Base-by-base conservation (phyloP, 2,113 vertebrate species). In the Hylia prasina region DNA sequence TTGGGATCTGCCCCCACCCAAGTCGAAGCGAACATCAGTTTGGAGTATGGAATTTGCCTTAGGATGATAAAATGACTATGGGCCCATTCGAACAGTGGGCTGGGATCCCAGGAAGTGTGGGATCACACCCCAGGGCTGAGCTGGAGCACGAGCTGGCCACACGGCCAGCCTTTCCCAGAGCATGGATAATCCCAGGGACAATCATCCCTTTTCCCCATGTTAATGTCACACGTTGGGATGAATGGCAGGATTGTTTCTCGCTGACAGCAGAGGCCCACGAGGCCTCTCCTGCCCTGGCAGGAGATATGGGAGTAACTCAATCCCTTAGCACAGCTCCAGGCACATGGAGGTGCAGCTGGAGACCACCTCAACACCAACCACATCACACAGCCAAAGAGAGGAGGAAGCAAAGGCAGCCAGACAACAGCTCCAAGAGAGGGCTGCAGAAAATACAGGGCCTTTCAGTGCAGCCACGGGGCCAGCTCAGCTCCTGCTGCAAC, bases 41-140 rank as follows among this genome's bases (percentile, higher is more conserved):
- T 16, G 47, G 33, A 75, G 58, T 15, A 16, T 0, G 3, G 19
- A 15, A 60, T 76, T 45, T 58, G 54, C 82, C 64, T 63, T 1
- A 3, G 68, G 80, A 31, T 53, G 61, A 47, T 23, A 33, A 47
- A 31, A 35, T 2, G 17, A 65, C 84, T 27, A 9, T 28, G 24
- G 50, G 11, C 54, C 11, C 4, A 11, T 6, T 66, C 30, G 14
- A 39, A 12, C 44, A 75, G 65, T 0, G 1, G 57, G 48, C 6
- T 73, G 1, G 6, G 69, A 65, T 28, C 10, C 14, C 35, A 23
- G 84, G 77, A 66, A 89, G 39, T n/a, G 51, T 39, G 87, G 63
- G 63, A 48, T 69, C 70, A 48, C 68, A 33, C 18, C 50, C 68
- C 44, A 40, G 63, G 72, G 30, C 42, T 2, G 76, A 86, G 83